phyloP scores from a whole-genome alignment of 2,113 vertebrate genomes.

The Gorsachius goisagi region DNA sequence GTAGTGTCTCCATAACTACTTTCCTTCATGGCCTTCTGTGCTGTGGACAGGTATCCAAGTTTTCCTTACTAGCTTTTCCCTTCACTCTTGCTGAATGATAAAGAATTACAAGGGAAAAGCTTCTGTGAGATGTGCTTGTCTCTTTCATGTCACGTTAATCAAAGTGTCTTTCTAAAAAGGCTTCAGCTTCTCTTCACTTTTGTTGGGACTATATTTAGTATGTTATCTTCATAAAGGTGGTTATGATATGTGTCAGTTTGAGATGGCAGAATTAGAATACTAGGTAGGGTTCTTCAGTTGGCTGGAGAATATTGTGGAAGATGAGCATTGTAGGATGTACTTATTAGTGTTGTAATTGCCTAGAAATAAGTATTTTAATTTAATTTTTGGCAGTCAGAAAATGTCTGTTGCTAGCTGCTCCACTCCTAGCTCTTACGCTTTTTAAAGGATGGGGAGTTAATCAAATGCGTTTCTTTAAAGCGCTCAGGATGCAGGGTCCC shows the following conservation, averaged over 20 bases:
- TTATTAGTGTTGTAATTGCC: neutral
- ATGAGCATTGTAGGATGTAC: neutral
- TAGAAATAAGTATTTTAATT: neutral
- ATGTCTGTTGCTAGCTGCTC: neutral
- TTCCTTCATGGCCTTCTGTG: neutral
- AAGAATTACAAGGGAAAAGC: neutral
- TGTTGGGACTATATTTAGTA: conserved; percentile 13
- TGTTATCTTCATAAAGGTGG: neutral
- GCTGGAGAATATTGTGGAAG: neutral
- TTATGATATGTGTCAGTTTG: neutral
- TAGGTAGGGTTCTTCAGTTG: neutral
- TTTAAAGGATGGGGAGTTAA: neutral
- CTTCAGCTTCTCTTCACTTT: neutral
- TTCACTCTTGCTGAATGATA: neutral
- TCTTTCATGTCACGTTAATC: neutral
- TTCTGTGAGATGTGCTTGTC: neutral
- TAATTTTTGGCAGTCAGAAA: neutral
- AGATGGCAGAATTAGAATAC: neutral
- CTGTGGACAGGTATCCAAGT: neutral
- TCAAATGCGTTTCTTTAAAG: neutral
- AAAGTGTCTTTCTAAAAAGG: conserved; percentile 7
- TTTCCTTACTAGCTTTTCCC: neutral
- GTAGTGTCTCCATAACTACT: neutral
- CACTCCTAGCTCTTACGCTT: neutral
- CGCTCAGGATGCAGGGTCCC: neutral